A percentile compares a stretch with the other conserved stretches of the same genome.
Conservation (phyloP, 2,888 invertebrate species). For the Eupithecia exiguata region DNA sequence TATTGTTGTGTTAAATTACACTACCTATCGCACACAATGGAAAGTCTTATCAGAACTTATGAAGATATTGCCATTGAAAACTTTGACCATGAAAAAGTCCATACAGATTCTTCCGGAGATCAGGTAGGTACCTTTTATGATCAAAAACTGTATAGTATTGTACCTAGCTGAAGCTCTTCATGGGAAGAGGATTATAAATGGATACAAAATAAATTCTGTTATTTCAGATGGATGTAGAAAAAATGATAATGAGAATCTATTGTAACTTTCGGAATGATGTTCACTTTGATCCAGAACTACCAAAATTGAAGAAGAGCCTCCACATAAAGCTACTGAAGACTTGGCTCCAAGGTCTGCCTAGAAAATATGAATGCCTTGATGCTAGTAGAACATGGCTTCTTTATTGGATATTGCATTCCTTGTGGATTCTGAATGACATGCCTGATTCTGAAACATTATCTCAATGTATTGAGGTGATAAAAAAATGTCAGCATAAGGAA, state of each 20-base stretch:
- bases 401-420: constrained; percentile 97
- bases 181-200: too few species aligned
- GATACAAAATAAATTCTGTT: neutral
- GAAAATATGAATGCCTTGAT: constrained; percentile 92
- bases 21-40: constrained; percentile 53
- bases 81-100: constrained; percentile 85
- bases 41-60: constrained; percentile 68
- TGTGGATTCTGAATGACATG: constrained; percentile 86
- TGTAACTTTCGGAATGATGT: constrained; percentile 74
- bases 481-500: constrained; percentile 88
- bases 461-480: constrained; percentile 68
- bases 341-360: constrained; percentile 87
- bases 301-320: constrained; percentile 85
- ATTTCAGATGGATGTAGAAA: constrained; percentile 74
- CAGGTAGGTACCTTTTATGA: constrained; percentile 60
- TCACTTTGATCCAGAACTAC: constrained; percentile 79
- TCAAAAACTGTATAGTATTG: neutral
- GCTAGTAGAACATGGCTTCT: constrained; percentile 98
- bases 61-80: constrained; percentile 68
- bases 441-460: constrained; percentile 73
- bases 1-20: neutral
- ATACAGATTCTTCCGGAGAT: constrained; percentile 70
- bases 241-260: constrained; percentile 65
- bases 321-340: constrained; percentile 87
- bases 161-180: neutral